phyloP scores from a whole-genome alignment of 2,113 vertebrate species.

The Nesogale talazaci region DNA sequence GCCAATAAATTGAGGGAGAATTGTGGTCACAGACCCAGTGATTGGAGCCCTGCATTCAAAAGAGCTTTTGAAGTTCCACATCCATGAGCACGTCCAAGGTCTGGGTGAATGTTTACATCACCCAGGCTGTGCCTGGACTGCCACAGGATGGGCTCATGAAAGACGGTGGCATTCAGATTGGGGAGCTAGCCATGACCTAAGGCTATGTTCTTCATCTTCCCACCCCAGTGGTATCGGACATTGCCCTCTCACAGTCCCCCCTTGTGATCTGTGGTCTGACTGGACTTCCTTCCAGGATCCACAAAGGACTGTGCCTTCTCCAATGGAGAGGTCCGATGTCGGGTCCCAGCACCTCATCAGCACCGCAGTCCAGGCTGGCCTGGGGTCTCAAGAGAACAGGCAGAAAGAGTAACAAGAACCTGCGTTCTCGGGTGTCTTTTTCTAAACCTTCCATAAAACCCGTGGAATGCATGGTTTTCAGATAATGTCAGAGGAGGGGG shows the following conservation, averaged over 20 bases:
- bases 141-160: neutral
- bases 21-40: neutral
- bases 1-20: neutral
- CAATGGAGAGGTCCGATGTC: neutral
- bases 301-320: neutral
- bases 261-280: neutral
- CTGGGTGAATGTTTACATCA: neutral
- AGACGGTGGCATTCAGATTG: neutral
- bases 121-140: neutral
- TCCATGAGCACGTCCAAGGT: neutral
- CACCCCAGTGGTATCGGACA: fast-evolving
- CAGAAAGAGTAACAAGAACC: neutral
- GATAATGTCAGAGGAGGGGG: neutral
- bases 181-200: neutral
- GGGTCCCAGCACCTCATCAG: neutral
- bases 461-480: neutral
- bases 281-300: conserved; percentile 26
- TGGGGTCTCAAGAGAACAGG: neutral
- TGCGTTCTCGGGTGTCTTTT: neutral
- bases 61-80: neutral
- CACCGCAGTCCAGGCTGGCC: no score
- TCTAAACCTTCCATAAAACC: neutral
- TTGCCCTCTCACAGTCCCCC: neutral
- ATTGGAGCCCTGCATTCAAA: neutral
- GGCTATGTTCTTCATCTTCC: neutral